phyloP scores from a whole-genome alignment of 2,888 invertebrate genomes.

The Trisateles emortualis region DNA sequence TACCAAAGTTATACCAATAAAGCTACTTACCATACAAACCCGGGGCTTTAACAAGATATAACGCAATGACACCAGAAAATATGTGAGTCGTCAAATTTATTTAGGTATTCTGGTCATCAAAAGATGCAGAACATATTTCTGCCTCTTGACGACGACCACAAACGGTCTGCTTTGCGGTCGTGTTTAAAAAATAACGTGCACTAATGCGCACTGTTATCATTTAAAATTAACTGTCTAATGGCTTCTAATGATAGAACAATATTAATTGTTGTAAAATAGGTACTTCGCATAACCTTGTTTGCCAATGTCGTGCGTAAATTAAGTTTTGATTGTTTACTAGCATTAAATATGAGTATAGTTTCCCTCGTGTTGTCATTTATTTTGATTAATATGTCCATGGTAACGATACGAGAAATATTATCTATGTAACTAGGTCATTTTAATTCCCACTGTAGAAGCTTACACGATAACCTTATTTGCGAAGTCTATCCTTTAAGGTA shows the following conservation, averaged over 20 bases:
- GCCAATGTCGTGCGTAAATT: constrained; percentile 16
- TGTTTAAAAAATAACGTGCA: neutral
- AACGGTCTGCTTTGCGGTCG: constrained; percentile 3
- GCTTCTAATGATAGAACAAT: neutral
- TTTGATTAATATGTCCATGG: constrained; percentile 6
- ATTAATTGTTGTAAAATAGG: constrained; percentile 7
- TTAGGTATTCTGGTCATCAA: constrained; percentile 2
- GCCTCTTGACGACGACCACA: neutral
- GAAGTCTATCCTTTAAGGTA: too few species aligned
- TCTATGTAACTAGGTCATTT: constrained; percentile 1
- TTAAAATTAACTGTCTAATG: constrained; percentile 10
- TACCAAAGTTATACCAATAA: too few species aligned
- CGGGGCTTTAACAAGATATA: too few species aligned
- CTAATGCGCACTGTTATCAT: constrained; percentile 3
- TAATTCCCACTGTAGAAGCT: neutral
- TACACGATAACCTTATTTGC: too few species aligned
- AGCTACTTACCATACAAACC: too few species aligned
- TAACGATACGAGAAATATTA: constrained; percentile 1
- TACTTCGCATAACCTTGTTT: constrained; percentile 40
- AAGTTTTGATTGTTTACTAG: constrained; percentile 12
- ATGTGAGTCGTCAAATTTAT: constrained; percentile 1
- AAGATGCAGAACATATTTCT: constrained; percentile 8
- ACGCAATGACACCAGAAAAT: neutral
- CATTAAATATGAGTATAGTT: constrained; percentile 3
- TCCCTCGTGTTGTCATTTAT: constrained; percentile 1